Base-by-base conservation (phyloP, 2,888 invertebrate species). In the Diplazon laetatorius region DNA sequence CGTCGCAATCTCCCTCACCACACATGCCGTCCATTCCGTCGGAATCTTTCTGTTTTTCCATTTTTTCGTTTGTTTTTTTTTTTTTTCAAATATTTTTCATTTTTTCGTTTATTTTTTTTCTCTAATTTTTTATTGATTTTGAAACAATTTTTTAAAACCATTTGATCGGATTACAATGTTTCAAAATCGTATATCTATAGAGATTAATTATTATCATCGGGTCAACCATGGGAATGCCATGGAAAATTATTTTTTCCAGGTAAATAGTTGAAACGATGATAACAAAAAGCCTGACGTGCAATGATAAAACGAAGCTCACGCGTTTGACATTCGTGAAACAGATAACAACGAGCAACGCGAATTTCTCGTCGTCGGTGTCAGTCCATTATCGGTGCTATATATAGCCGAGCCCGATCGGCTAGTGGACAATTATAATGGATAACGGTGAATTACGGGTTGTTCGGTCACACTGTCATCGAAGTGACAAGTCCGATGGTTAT, bases 401-500 rank as follows among this genome's bases (percentile, higher is more conserved):
- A 80, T 82, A 80, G 75, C 48, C 35, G 55, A 63, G 76, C 83
- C 80, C 80, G 79, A 81, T 81, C 84, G 83, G 74, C n/a, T 82
- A 81, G 80, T 78, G 76, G 69, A 82, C 75, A 74, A 82, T 80
- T 81, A 84, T 83, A 85, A 87, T 84, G 84, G 85, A 85, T 85
- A 87, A 85, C 86, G 83, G 85, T 83, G 80, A 78, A 80, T 59
- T 72, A 80, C 82, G 78, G 83, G 82, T 84, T 84, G 84, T 83
- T 80, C 76, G 76, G 71, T 16, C 20, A 10, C 18, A 48, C 66
- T 48, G 50, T 25, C 44, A 39, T 37, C 37, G 18, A 30, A 76
- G 82, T n/a, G n/a, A 82, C 83, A 82, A 84, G 63, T 85, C 82
- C 65, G 62, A 71, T 79, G 66, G 75, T 70, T 72, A 72, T 63